A percentile compares a stretch with the other conserved stretches of the same genome.
Conservation (phyloP, 1,140 invertebrate species). For the Euura lappo region DNA sequence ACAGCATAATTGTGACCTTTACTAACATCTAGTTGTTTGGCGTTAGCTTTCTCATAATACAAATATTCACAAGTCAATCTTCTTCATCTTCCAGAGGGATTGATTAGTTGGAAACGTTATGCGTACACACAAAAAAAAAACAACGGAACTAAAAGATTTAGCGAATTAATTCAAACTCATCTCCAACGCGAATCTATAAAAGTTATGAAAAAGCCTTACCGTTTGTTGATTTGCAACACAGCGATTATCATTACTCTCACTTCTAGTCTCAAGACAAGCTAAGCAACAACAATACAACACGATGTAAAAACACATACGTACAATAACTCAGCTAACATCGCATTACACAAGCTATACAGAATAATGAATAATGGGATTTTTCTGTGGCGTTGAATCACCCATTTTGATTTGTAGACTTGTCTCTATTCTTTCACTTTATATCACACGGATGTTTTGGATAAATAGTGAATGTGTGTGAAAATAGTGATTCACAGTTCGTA, state of each 20-base stretch:
- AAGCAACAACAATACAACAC: constrained; percentile 2
- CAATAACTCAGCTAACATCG: not conserved
- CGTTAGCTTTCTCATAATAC: not conserved
- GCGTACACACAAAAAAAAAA: no score
- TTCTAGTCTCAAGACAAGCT: not conserved
- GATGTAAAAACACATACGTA: not conserved
- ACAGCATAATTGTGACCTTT: not conserved
- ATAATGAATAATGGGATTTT: not conserved
- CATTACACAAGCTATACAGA: not conserved
- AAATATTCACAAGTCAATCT: not conserved
- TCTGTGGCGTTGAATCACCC: no score
- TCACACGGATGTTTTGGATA: no score
- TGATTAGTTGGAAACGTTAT: no score
- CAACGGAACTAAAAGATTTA: no score
- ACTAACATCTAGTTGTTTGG: not conserved
- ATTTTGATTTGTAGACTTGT: no score
- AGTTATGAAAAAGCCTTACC: not conserved
- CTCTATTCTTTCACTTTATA: no score
- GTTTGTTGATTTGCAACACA: not conserved
- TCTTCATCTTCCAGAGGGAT: no score
- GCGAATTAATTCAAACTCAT: no score
- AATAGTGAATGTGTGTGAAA: no score
- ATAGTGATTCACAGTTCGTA: no score
- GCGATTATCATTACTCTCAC: not conserved
- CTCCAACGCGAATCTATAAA: not conserved